Conservation (phyloP, 2,888 invertebrate genomes). For the Trachelus troglodyta region DNA sequence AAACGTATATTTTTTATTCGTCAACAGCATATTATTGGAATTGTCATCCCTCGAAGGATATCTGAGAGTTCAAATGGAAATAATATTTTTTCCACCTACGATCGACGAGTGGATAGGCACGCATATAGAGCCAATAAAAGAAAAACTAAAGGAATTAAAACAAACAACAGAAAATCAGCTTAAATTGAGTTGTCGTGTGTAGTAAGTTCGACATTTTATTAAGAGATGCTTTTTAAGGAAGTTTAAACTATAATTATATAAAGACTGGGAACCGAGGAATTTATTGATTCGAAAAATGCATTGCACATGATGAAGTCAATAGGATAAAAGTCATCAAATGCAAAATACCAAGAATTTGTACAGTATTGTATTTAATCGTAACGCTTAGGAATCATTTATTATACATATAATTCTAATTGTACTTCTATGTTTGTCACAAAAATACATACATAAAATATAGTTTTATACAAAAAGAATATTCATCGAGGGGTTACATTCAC, state of each 20-base stretch:
- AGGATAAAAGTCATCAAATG: neutral
- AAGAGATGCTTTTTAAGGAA: constrained; percentile 34
- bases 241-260: neutral
- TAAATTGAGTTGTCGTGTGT: constrained; percentile 63
- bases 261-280: neutral
- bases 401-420: neutral
- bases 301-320: neutral
- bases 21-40: constrained; percentile 68
- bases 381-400: neutral
- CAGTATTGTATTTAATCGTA: constrained; percentile 1
- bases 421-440: neutral
- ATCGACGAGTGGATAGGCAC: constrained; percentile 74
- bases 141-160: constrained; percentile 68
- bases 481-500: too few relatives aligned
- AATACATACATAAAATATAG: neutral
- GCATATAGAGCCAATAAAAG: constrained; percentile 69
- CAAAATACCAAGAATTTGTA: neutral
- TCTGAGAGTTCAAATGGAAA: constrained; percentile 68
- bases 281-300: neutral
- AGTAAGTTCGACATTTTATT: constrained; percentile 17
- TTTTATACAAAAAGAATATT: neutral
- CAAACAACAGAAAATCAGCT: constrained; percentile 69
- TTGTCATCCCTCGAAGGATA: constrained; percentile 69
- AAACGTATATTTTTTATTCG: neutral
- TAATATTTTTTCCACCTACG: constrained; percentile 71